phyloP scores from a whole-genome alignment of 1,140 invertebrate species.

The Neodiprion fabricii region DNA sequence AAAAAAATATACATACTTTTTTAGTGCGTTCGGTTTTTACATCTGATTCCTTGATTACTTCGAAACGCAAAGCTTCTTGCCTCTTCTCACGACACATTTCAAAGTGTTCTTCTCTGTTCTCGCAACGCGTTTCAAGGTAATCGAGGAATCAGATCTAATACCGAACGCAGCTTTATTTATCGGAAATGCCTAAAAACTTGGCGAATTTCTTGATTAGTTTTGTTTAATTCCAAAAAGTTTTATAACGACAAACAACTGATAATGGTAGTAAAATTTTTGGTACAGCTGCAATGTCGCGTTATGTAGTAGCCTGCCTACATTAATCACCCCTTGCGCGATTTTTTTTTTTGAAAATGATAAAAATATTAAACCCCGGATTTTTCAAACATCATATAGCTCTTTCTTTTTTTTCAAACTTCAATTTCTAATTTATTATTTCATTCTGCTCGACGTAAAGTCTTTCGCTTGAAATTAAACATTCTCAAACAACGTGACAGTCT shows the following conservation, averaged over 20 bases:
- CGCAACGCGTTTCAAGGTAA: too few relatives aligned
- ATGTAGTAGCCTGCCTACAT: not conserved
- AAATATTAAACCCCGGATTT: not conserved
- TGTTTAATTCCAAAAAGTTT: not conserved
- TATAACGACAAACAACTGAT: not conserved
- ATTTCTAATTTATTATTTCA: not conserved
- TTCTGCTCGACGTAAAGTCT: not conserved
- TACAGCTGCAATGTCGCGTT: not conserved
- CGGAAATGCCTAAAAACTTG: too few relatives aligned
- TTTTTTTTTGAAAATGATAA: not conserved
- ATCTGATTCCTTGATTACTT: too few relatives aligned
- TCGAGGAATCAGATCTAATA: too few relatives aligned
- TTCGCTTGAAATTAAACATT: not conserved
- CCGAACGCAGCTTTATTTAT: too few relatives aligned
- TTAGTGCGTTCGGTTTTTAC: not conserved
- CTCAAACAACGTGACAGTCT: slow-evolving; percentile 1
- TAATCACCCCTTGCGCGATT: not conserved
- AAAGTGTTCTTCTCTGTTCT: too few relatives aligned
- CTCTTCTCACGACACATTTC: too few relatives aligned
- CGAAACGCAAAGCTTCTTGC: too few relatives aligned
- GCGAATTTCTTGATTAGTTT: too few relatives aligned
- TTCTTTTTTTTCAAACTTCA: not conserved
- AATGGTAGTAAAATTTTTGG: not conserved
- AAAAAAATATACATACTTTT: not conserved
- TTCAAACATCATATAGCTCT: not conserved